These are phyloP conservation scores for Acronicta alni DNA, from an alignment of 2,888 invertebrate genomes.

Conservation along the genomic window DNA sequence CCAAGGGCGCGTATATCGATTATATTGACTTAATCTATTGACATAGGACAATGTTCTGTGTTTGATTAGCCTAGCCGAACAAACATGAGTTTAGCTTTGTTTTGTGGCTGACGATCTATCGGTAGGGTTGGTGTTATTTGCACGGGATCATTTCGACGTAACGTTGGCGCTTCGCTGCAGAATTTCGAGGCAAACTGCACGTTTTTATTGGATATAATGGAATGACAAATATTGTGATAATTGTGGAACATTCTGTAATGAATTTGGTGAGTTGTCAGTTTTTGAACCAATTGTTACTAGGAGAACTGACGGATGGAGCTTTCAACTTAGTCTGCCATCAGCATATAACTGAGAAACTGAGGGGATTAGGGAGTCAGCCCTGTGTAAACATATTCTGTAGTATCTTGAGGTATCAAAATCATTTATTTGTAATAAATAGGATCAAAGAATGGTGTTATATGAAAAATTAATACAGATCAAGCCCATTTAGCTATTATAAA, in stretches of 20 bases:
- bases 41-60: constrained; percentile 70
- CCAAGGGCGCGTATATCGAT: constrained; percentile 48
- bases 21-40: constrained; percentile 62
- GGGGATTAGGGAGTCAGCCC: no score
- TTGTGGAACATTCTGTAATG: background rate
- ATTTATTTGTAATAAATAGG: no score
- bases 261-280: background rate
- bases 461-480: no score
- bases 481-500: no score
- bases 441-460: no score
- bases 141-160: constrained; percentile 65
- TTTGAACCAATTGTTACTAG: background rate
- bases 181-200: constrained; percentile 78
- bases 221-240: constrained; percentile 67
- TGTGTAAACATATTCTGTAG: no score
- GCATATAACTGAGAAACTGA: no score
- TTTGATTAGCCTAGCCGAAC: constrained; percentile 63
- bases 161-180: constrained; percentile 74
- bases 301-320: no score
- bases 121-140: constrained; percentile 79
- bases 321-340: no score
- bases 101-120: constrained; percentile 83
- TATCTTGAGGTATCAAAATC: no score
- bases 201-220: constrained; percentile 78
- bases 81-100: constrained; percentile 70